These are phyloP conservation scores for Caenorhabditis brenneri DNA, from an alignment of 1,140 invertebrate genomes.

Conservation along the genomic window DNA sequence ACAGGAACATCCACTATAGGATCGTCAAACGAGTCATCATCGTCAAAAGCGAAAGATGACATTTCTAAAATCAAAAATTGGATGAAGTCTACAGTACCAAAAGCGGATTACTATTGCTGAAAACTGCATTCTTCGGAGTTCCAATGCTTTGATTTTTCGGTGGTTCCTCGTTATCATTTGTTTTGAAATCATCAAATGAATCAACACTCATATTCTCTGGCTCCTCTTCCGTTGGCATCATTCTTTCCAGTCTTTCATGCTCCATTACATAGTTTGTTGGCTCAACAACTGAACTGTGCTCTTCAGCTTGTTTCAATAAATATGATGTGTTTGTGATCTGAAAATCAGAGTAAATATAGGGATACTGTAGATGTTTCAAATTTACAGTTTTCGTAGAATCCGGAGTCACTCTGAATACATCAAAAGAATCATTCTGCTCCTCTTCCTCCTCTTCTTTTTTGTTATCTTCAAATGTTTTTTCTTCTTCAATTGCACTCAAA, in stretches of 20 bases:
- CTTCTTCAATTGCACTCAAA: conserved; percentile 30
- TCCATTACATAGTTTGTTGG: neutral
- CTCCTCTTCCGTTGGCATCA: neutral
- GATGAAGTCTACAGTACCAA: too few relatives aligned
- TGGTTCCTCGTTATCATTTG: neutral
- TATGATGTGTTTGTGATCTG: neutral
- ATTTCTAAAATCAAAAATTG: too few relatives aligned
- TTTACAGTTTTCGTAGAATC: neutral
- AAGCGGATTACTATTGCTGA: neutral
- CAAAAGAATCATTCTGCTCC: neutral
- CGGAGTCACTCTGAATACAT: neutral
- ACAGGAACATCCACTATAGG: neutral
- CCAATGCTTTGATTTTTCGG: neutral
- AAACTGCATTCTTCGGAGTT: conserved; percentile 6
- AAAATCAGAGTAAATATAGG: neutral
- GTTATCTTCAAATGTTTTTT: neutral
- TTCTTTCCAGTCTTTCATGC: neutral
- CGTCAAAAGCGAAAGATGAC: neutral
- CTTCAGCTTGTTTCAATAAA: neutral
- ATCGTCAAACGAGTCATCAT: neutral
- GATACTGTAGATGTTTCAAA: too few relatives aligned
- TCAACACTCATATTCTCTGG: neutral
- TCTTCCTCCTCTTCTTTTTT: neutral
- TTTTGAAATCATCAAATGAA: neutral
- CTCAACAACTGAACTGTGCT: neutral